A percentile compares a stretch with the other conserved stretches of the same genome.
Evolutionary conservation across 2,797 vertebrate species (phyloP).

Genomic region (Falco columbarius): DNA sequence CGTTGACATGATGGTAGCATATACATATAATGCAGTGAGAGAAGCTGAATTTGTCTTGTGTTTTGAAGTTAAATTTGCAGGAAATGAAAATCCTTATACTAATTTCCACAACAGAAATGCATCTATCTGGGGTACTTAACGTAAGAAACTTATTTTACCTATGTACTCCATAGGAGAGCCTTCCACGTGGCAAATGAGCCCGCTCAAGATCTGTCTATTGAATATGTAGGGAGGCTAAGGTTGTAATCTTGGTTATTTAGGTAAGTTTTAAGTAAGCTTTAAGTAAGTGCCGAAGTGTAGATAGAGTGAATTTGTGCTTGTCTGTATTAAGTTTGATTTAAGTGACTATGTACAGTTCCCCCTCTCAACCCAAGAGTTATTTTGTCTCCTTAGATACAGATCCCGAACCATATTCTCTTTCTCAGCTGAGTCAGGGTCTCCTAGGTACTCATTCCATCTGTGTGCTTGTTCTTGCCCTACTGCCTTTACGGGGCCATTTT

Average conservation of each 20-base stretch:
- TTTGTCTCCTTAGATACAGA: background rate
- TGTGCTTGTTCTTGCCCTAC: background rate
- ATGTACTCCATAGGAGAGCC: background rate
- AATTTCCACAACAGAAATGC: background rate
- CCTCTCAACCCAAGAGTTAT: background rate
- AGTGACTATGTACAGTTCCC: background rate
- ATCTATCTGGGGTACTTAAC: background rate
- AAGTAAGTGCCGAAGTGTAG: background rate
- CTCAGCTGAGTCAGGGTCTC: background rate
- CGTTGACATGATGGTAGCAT: background rate
- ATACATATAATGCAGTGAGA: background rate
- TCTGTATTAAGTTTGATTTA: background rate
- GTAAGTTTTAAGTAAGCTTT: background rate
- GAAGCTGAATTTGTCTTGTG: background rate
- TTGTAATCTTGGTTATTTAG: background rate
- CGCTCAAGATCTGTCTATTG: background rate
- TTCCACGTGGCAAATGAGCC: background rate
- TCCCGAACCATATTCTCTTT: background rate
- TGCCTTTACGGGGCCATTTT: background rate
- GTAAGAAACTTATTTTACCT: background rate
- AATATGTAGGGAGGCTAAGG: background rate
- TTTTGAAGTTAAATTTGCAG: background rate
- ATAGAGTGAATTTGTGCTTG: background rate
- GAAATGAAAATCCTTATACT: background rate
- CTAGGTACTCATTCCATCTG: background rate